Evolutionary conservation across 2,888 invertebrate genomes (phyloP).

Genomic region (Rhabditophanes sp.): DNA sequence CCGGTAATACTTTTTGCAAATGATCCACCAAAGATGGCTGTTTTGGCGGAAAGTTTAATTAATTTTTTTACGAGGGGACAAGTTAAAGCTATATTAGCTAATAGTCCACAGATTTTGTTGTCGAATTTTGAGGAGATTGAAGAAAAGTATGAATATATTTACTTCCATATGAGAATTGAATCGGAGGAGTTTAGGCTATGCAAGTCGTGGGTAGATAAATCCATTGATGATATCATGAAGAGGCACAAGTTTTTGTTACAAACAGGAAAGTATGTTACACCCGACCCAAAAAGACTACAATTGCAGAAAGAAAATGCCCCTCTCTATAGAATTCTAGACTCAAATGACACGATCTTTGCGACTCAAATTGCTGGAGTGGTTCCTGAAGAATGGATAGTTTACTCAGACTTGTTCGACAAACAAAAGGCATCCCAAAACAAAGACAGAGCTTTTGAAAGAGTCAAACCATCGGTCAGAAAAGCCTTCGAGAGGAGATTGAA

Average conservation of each 20-base stretch:
- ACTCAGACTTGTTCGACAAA: conserved; percentile 16
- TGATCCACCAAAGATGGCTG: conserved; percentile 9
- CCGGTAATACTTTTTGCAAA: conserved; percentile 13
- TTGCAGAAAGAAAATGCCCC: conserved; percentile 22
- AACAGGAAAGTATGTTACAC: conserved; percentile 27
- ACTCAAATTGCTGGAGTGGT: conserved; percentile 12
- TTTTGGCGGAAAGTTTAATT: conserved; percentile 9
- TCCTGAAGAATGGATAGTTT: conserved; percentile 19
- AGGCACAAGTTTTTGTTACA: conserved; percentile 24
- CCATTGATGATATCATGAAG: conserved; percentile 15
- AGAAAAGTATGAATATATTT: conserved; percentile 37
- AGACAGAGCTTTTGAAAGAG: conserved; percentile 28
- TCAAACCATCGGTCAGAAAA: conserved; percentile 30
- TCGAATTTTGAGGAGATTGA: conserved; percentile 30
- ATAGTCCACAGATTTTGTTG: conserved; percentile 18
- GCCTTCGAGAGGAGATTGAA: conserved; percentile 22
- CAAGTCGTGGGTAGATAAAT: conserved; percentile 10
- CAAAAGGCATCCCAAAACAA: conserved; percentile 17
- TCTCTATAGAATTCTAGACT: conserved; percentile 13
- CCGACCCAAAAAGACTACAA: conserved; percentile 31
- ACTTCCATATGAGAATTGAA: conserved; percentile 34
- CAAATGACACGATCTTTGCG: conserved; percentile 14
- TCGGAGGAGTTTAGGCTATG: conserved; percentile 22
- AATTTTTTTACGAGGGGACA: conserved; percentile 11
- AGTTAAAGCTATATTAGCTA: background rate